A percentile compares a stretch with the other conserved stretches of the same genome.
phyloP scores from a whole-genome alignment of 2,797 vertebrate genomes.

The Channallabes apus region DNA sequence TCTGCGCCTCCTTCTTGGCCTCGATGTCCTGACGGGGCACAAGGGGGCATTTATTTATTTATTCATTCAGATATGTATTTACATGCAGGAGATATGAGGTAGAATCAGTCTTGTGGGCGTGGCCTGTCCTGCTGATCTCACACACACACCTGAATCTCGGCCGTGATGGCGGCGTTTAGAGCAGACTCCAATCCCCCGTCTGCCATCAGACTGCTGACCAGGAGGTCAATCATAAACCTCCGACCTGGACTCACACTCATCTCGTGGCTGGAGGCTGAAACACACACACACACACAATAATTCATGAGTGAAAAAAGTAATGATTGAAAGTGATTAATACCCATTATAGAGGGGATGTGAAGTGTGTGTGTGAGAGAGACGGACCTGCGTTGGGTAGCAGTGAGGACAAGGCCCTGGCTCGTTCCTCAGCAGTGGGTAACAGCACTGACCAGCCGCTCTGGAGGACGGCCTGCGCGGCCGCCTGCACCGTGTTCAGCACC shows the following conservation, averaged over 20 bases:
- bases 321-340: neutral
- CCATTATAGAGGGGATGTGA: neutral
- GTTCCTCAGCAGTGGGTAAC: slow-evolving; percentile 93
- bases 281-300: neutral
- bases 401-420: slow-evolving; percentile 91
- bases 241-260: slow-evolving; percentile 93
- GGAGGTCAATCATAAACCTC: slow-evolving; percentile 97
- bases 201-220: slow-evolving; percentile 98
- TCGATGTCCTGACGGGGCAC: slow-evolving; percentile 86
- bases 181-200: slow-evolving; percentile 97
- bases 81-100: too few species aligned
- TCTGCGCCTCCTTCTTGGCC: slow-evolving; percentile 99
- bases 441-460: slow-evolving; percentile 98
- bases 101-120: neutral
- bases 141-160: slow-evolving; percentile 91
- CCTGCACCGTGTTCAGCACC: slow-evolving; percentile 90
- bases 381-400: slow-evolving; percentile 92
- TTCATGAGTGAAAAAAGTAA: neutral
- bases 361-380: neutral
- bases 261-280: slow-evolving; percentile 89
- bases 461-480: slow-evolving; percentile 91
- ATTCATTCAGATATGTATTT: too few species aligned
- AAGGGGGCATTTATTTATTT: neutral
- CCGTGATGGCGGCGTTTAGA: slow-evolving; percentile 92
- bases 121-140: neutral